These are phyloP conservation scores for Neosilurus mollespiculum DNA, from an alignment of 2,797 vertebrate species.

Conservation along the genomic window DNA sequence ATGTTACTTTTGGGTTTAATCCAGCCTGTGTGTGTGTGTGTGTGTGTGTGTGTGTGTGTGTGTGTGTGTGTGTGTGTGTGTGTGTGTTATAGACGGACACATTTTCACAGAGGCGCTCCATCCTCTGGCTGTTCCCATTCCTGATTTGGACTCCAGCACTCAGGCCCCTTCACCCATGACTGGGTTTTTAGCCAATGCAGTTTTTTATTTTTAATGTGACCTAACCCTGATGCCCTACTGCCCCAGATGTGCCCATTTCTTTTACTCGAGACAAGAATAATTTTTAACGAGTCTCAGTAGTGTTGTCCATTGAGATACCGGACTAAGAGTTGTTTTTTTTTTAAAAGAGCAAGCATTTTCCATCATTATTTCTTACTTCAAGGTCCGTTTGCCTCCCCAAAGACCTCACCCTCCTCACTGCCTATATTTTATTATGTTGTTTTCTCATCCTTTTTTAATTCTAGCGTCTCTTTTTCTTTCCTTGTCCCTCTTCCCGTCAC, in stretches of 20 bases:
- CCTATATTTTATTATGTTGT: background rate
- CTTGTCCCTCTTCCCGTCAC: conserved; percentile 15
- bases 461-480: background rate
- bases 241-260: background rate
- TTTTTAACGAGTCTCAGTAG: background rate
- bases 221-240: background rate
- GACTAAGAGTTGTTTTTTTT: background rate
- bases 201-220: conserved; percentile 21
- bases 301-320: background rate
- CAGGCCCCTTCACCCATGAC: conserved; percentile 31
- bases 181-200: background rate
- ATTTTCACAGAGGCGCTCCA: conserved; percentile 48
- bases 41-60: conserved; percentile 26
- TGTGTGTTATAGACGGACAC: conserved; percentile 49
- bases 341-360: background rate
- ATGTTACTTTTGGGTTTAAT: conserved; percentile 75
- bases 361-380: background rate
- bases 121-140: conserved; percentile 36
- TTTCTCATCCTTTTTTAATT: background rate
- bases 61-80: no score
- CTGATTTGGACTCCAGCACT: conserved; percentile 27
- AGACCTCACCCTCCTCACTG: background rate
- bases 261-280: background rate
- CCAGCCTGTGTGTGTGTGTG: conserved; percentile 54
- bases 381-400: background rate